Conservation (phyloP, 35 echinoderm and acorn worm species). For the Heliocidaris erythrogramma region DNA sequence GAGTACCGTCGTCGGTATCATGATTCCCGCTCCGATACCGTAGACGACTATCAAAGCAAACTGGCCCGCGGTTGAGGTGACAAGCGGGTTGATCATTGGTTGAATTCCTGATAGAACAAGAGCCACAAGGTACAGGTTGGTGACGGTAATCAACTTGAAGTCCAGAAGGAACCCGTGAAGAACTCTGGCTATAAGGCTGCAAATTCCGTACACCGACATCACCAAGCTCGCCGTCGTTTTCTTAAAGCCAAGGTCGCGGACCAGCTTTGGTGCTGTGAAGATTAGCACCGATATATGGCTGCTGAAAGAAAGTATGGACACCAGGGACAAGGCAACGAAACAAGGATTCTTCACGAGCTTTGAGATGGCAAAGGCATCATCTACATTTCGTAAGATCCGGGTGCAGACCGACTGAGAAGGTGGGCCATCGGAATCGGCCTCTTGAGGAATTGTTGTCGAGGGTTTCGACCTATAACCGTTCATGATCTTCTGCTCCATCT, state of each 20-base stretch:
- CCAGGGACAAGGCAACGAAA: neutral
- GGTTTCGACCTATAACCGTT: neutral
- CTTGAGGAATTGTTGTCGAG: neutral
- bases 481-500: constrained; percentile 5
- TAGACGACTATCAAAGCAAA: neutral
- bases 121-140: neutral
- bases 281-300: neutral
- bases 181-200: neutral
- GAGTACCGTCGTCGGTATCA: neutral
- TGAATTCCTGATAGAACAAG: neutral
- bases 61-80: neutral
- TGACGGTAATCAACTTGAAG: neutral
- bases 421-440: neutral
- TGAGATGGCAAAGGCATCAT: neutral
- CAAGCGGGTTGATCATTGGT: neutral
- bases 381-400: neutral
- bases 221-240: neutral
- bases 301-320: neutral
- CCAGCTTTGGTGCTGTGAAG: neutral
- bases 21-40: constrained; percentile 17
- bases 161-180: constrained; percentile 21
- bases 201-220: neutral
- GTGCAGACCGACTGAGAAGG: neutral
- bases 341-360: neutral
- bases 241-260: neutral